These are phyloP conservation scores for Halcyon leucocephala DNA, from an alignment of 2,797 vertebrate genomes.

Conservation along the genomic window DNA sequence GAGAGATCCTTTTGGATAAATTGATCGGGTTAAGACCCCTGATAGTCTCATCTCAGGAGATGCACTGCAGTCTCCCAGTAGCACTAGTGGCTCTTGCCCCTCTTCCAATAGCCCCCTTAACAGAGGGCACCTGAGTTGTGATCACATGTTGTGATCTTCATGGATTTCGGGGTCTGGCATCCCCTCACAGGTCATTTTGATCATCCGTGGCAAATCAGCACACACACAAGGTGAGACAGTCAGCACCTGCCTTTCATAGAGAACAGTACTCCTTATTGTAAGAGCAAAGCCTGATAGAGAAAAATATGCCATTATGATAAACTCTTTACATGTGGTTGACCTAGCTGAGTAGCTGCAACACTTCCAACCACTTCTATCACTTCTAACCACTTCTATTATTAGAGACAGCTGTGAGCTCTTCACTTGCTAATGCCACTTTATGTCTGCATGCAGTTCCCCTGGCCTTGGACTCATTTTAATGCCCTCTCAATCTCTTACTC, in stretches of 20 bases:
- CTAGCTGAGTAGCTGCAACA: background rate
- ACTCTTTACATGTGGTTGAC: background rate
- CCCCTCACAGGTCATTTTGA: background rate
- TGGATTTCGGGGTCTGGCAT: rapidly evolving
- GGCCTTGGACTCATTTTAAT: background rate
- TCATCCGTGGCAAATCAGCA: background rate
- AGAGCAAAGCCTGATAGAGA: background rate
- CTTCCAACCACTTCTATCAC: background rate
- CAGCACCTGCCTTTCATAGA: background rate
- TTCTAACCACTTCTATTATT: background rate
- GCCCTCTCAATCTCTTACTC: background rate
- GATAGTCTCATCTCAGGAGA: background rate
- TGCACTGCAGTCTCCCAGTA: background rate
- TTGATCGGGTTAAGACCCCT: background rate
- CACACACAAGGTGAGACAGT: background rate
- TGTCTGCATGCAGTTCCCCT: background rate
- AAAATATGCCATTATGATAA: background rate
- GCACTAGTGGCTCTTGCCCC: background rate
- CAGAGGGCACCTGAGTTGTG: background rate
- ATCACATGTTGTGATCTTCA: background rate
- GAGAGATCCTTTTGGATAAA: background rate
- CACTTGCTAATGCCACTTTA: background rate
- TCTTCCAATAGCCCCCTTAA: background rate
- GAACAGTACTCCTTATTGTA: background rate
- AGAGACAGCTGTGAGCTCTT: background rate